phyloP scores from a whole-genome alignment of 2,797 vertebrate species.

The Sebastes elongatus region DNA sequence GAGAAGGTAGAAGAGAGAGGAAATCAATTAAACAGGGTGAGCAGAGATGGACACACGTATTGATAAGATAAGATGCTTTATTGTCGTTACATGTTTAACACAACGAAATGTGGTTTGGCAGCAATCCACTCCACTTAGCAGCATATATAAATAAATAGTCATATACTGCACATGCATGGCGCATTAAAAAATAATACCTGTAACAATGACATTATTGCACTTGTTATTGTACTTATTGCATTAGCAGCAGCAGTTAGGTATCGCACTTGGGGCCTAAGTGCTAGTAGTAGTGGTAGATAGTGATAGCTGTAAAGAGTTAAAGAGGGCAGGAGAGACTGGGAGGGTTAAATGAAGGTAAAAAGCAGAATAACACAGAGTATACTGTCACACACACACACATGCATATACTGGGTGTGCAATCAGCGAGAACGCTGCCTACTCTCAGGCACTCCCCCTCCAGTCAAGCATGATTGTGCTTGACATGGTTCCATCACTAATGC shows the following conservation, averaged over 20 bases:
- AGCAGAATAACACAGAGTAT: not conserved
- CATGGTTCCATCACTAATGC: constrained; percentile 81
- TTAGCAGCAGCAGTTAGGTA: not conserved
- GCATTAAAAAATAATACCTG: not conserved
- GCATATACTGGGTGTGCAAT: constrained; percentile 48
- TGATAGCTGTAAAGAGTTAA: constrained; percentile 23
- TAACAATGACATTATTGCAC: not conserved
- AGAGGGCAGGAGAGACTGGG: constrained; percentile 10
- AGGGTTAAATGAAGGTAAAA: constrained; percentile 54
- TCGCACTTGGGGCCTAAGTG: not conserved
- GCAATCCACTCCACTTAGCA: not conserved
- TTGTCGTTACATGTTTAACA: not conserved
- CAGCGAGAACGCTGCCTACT: constrained; percentile 63
- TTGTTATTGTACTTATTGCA: not conserved
- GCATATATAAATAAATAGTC: not conserved
- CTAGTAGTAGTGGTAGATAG: not conserved
- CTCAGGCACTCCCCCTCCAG: constrained; percentile 66
- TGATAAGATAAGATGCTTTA: not conserved
- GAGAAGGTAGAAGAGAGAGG: constrained; percentile 13
- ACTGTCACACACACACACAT: constrained; percentile 6
- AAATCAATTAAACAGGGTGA: not conserved
- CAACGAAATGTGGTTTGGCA: not conserved
- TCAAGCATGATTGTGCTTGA: constrained; percentile 76
- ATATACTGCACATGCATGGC: not conserved
- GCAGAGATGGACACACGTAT: constrained; percentile 23